Conservation (phyloP, 2,797 vertebrate species). For the Muscicapa striata region DNA sequence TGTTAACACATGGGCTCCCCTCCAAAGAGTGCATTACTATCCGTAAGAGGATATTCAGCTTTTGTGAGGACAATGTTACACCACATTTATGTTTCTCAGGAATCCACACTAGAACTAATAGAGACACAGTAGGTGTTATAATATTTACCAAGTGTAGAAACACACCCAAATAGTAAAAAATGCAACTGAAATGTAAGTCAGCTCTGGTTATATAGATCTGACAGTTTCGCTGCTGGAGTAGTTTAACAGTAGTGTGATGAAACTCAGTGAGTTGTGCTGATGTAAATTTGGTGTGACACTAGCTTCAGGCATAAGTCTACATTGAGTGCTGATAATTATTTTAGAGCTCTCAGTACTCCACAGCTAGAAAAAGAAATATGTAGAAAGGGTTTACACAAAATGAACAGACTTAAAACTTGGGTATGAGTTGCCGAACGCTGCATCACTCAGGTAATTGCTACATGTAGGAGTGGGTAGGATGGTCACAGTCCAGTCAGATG, state of each 20-base stretch:
- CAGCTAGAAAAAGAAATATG: background rate
- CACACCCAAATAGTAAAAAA: background rate
- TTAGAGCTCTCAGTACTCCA: background rate
- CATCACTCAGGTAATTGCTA: background rate
- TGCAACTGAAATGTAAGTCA: background rate
- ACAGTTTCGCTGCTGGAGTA: background rate
- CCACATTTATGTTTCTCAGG: background rate
- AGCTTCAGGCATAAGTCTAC: background rate
- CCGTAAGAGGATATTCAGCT: background rate
- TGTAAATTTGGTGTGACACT: background rate
- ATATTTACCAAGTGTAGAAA: background rate
- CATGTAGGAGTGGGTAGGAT: rapidly evolving
- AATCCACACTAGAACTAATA: background rate
- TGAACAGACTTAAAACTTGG: background rate
- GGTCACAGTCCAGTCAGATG: background rate
- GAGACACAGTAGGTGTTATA: background rate
- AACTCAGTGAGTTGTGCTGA: background rate
- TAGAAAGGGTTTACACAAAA: background rate
- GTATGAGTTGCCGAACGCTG: background rate
- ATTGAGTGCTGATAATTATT: background rate
- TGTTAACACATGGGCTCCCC: background rate
- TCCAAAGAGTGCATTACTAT: background rate
- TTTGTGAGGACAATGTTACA: background rate
- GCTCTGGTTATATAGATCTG: background rate
- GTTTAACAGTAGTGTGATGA: background rate